These are phyloP conservation scores for Ptycholaimellus sp. DNA, from an alignment of 2,888 invertebrate genomes.

Conservation along the genomic window DNA sequence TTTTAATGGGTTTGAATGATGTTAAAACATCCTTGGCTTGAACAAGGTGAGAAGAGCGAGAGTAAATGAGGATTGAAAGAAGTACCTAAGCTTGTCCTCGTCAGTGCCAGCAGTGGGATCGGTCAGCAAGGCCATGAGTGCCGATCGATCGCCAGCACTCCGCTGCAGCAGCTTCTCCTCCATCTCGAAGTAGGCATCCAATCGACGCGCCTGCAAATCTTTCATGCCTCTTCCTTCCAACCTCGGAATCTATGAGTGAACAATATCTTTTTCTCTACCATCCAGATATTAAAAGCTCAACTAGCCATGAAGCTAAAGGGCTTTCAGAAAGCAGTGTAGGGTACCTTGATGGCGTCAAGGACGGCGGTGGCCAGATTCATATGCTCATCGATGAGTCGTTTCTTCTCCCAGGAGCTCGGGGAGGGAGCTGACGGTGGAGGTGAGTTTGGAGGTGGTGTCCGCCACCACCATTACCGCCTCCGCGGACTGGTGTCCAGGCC, in stretches of 20 bases:
- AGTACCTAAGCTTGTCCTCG: conserved; percentile 73
- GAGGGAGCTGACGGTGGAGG: conserved; percentile 66
- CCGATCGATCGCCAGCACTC: no score
- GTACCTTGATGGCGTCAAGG: conserved; percentile 38
- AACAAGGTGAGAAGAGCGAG: no score
- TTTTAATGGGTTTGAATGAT: no score
- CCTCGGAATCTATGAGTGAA: no score
- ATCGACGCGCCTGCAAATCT: conserved; percentile 44
- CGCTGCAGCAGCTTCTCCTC: conserved; percentile 84
- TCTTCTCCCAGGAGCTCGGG: conserved; percentile 89
- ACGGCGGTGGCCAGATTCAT: conserved; percentile 72
- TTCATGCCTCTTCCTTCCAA: no score
- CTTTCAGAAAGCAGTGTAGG: conserved; percentile 1
- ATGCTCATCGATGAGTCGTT: conserved; percentile 90
- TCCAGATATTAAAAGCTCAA: no score
- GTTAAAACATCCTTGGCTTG: no score
- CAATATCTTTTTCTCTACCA: no score
- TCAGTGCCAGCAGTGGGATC: conserved; percentile 56
- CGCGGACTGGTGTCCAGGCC: conserved; percentile 61
- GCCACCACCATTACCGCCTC: conserved; percentile 51
- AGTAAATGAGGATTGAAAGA: no score
- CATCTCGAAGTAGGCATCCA: conserved; percentile 85
- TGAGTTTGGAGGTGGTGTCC: conserved; percentile 61
- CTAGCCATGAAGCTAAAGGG: background rate
- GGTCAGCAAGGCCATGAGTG: conserved; percentile 57